Evolutionary conservation across 1,140 invertebrate species (phyloP).

Genomic region (Cyphomyrmex costatus): DNA sequence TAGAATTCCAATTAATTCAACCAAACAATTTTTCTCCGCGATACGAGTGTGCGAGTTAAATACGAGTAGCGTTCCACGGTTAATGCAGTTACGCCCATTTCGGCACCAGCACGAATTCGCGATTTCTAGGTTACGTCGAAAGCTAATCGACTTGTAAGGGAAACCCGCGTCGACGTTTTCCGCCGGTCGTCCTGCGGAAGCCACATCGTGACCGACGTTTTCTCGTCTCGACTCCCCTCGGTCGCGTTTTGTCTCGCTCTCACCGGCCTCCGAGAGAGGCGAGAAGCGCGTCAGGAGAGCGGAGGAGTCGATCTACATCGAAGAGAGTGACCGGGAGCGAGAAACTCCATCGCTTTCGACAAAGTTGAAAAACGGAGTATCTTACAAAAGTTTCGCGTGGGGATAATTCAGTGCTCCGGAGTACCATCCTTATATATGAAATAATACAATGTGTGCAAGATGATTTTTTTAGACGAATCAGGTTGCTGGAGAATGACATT

Average conservation of each 20-base stretch:
- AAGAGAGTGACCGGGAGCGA: not conserved
- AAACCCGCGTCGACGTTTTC: not conserved
- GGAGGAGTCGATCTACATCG: not conserved
- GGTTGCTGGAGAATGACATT: not conserved
- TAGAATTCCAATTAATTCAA: too few relatives aligned
- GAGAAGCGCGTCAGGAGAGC: not conserved
- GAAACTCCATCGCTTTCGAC: not conserved
- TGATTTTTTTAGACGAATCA: not conserved
- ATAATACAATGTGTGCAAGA: not conserved
- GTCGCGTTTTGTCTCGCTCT: not conserved
- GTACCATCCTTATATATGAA: too few relatives aligned
- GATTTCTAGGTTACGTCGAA: conserved; percentile 35
- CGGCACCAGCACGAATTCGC: not conserved
- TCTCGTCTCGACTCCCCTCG: not conserved
- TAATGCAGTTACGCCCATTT: conserved; percentile 29
- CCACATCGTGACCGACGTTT: not conserved
- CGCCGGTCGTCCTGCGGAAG: not conserved
- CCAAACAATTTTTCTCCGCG: too few relatives aligned
- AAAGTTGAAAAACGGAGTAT: not conserved
- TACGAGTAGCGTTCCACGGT: too few relatives aligned
- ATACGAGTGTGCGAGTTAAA: too few relatives aligned
- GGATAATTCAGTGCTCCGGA: too few relatives aligned
- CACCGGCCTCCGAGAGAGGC: not conserved
- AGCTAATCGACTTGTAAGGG: not conserved
- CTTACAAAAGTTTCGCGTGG: too few relatives aligned